phyloP scores from a whole-genome alignment of 2,113 vertebrate genomes.

The Dolichallabes microphthalmus region DNA sequence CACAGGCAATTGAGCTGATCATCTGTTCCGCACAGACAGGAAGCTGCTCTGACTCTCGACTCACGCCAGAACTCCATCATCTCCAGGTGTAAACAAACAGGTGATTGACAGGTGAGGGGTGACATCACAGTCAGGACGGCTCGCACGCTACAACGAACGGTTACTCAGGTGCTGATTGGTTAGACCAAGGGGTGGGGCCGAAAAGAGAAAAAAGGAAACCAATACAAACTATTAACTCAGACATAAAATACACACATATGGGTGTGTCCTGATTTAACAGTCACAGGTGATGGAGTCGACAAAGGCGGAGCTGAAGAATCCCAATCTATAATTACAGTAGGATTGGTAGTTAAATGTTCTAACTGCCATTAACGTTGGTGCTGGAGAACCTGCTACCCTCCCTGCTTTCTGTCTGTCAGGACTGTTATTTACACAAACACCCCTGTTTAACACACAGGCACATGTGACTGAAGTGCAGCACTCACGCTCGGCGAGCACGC shows the following conservation, averaged over 20 bases:
- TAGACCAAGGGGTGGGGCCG: not conserved
- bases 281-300: not conserved
- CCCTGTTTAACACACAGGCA: not conserved
- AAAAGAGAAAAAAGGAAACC: not conserved
- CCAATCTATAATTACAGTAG: not conserved
- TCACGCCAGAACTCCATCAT: not conserved
- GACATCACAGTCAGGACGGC: not conserved
- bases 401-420: not conserved
- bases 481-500: conserved; percentile 83
- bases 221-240: not conserved
- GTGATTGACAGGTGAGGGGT: not conserved
- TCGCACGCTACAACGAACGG: not conserved
- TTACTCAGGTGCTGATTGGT: not conserved
- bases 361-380: not conserved
- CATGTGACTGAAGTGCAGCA: not conserved
- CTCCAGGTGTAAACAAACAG: not conserved
- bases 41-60: not conserved
- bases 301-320: not conserved
- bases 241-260: not conserved
- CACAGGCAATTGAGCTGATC: conserved; percentile 2
- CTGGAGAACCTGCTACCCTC: not conserved
- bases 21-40: not conserved
- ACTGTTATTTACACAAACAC: not conserved
- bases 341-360: not conserved
- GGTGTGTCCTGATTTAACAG: not conserved